A percentile compares a stretch with the other conserved stretches of the same genome.
Conservation (phyloP, 2,113 vertebrate species). For the Calidris pygmaea region DNA sequence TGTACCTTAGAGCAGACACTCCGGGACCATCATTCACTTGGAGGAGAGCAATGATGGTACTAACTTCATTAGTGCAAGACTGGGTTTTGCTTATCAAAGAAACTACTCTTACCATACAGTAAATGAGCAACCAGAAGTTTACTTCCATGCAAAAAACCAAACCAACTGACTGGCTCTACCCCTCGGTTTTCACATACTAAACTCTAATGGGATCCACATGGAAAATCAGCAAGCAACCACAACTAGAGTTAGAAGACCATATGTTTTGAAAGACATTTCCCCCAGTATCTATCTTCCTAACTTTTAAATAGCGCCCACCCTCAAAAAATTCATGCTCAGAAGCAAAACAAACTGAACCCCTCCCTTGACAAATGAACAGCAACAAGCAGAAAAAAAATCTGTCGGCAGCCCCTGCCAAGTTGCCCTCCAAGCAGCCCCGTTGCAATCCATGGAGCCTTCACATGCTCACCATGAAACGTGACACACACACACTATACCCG, state of each 20-base stretch:
- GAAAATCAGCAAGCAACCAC: not conserved
- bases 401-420: not conserved
- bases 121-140: not conserved
- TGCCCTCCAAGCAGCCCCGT: not conserved
- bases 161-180: accelerated
- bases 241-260: not conserved
- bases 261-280: not conserved
- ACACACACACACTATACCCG: not conserved
- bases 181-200: not conserved
- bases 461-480: not conserved
- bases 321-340: not conserved
- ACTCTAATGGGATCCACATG: not conserved
- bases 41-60: not conserved
- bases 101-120: not conserved
- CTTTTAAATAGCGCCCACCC: not conserved
- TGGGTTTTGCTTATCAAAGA: not conserved
- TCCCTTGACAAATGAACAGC: not conserved
- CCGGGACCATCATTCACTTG: not conserved
- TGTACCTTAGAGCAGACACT: not conserved
- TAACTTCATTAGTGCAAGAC: not conserved
- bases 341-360: accelerated
- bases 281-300: not conserved
- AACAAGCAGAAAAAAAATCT: not conserved
- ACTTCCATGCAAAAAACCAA: not conserved
- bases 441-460: not conserved